Evolutionary conservation across 2,888 invertebrate genomes (phyloP).

Genomic region (Callyntrura sp.): DNA sequence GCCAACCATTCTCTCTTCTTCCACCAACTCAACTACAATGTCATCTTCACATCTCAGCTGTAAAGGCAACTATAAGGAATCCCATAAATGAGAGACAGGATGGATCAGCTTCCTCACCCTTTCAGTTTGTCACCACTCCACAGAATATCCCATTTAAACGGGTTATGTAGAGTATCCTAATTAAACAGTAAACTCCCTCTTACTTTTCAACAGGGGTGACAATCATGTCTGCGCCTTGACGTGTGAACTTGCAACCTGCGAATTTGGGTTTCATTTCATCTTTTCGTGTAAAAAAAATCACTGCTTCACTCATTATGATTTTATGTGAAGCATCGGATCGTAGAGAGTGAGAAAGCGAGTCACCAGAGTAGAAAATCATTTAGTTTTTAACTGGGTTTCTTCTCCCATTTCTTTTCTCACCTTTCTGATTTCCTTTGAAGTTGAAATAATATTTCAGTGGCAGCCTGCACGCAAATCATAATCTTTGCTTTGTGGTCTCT

Average conservation of each 20-base stretch:
- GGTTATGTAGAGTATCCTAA: constrained; percentile 6
- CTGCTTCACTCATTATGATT: neutral
- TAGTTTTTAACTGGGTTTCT: neutral
- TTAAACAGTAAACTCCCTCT: neutral
- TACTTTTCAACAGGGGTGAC: neutral
- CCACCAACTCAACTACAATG: constrained; percentile 26
- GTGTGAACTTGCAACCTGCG: constrained; percentile 36
- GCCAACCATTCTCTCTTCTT: neutral
- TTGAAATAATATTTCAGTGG: constrained; percentile 16
- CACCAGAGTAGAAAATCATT: constrained; percentile 30
- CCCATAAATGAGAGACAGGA: too few species aligned
- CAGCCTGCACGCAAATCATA: constrained; percentile 20
- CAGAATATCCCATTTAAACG: constrained; percentile 5
- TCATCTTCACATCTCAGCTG: neutral
- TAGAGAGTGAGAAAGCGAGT: neutral
- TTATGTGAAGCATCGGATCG: neutral
- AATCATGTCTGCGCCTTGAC: neutral
- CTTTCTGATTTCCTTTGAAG: neutral
- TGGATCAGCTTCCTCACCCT: neutral
- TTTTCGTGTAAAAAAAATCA: neutral
- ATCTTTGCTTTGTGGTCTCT: constrained; percentile 38
- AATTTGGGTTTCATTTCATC: neutral
- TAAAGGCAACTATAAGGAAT: neutral
- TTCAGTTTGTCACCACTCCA: neutral
- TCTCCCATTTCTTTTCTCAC: neutral